These are phyloP conservation scores for Vanessa tameamea DNA, from an alignment of 1,140 invertebrate genomes.

Conservation along the genomic window DNA sequence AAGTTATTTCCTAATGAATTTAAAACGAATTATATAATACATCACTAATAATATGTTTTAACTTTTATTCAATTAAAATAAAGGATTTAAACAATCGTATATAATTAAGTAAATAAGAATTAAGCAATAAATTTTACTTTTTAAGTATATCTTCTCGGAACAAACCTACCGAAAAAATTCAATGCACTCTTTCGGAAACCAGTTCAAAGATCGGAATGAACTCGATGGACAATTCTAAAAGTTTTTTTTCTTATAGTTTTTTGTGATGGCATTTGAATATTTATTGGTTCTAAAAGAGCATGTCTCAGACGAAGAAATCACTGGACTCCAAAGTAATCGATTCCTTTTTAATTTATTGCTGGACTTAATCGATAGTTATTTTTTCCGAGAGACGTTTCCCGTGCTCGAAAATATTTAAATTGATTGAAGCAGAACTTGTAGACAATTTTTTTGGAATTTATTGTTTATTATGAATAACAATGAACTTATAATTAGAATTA, in stretches of 20 bases:
- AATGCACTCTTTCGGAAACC: constrained; percentile 14
- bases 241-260: constrained; percentile 24
- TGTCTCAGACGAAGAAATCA: constrained; percentile 38
- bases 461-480: background rate
- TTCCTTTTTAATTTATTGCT: constrained; percentile 30
- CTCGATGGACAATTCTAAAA: constrained; percentile 23
- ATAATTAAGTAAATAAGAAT: too few species aligned
- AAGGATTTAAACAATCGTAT: background rate
- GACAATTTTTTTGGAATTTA: background rate
- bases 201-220: constrained; percentile 27
- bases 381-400: constrained; percentile 1
- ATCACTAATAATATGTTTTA: too few species aligned
- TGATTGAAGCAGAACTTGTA: background rate
- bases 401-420: background rate
- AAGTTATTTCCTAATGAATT: background rate
- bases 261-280: constrained; percentile 45
- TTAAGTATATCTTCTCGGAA: constrained; percentile 6
- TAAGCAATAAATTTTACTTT: constrained; percentile 7
- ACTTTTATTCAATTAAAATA: background rate
- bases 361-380: constrained; percentile 2
- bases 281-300: constrained; percentile 43
- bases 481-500: background rate
- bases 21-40: too few species aligned
- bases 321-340: constrained; percentile 34
- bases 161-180: background rate